A percentile compares a stretch with the other conserved stretches of the same genome.
These are phyloP conservation scores for Adelognathus sp. DNA, from an alignment of 2,888 invertebrate genomes.

Conservation along the genomic window DNA sequence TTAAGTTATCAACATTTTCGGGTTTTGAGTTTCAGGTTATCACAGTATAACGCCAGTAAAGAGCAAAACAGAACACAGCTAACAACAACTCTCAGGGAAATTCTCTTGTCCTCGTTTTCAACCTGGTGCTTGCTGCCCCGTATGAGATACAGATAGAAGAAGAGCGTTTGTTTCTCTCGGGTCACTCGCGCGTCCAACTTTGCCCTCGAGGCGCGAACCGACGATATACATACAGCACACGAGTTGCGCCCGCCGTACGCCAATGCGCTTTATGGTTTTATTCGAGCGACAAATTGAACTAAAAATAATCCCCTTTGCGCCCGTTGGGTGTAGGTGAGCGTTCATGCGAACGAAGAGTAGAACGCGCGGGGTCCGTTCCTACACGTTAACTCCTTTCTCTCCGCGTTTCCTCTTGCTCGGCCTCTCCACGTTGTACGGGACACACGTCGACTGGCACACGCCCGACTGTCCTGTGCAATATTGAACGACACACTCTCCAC, in stretches of 20 bases:
- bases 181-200: conserved; percentile 46
- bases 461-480: background rate
- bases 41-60: too few relatives aligned
- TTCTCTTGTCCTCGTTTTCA: background rate
- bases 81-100: too few relatives aligned
- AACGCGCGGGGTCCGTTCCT: conserved; percentile 27
- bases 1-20: too few relatives aligned
- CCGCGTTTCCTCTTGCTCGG: conserved; percentile 1
- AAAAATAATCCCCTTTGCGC: conserved; percentile 78
- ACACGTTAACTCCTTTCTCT: conserved; percentile 39
- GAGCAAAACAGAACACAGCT: too few relatives aligned
- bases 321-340: conserved; percentile 69
- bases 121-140: background rate
- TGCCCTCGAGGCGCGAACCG: conserved; percentile 46
- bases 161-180: conserved; percentile 44
- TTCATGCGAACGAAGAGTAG: conserved; percentile 72
- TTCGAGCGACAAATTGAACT: conserved; percentile 79
- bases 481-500: background rate
- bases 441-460: background rate
- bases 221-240: background rate
- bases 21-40: too few relatives aligned
- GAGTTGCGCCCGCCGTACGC: conserved; percentile 32
- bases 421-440: background rate
- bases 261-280: conserved; percentile 73
- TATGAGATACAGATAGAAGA: background rate